Evolutionary conservation across 2,797 vertebrate species (phyloP), one percentile per base, ranked within the genome.

Genomic region (Takifugu ocellatus): DNA sequence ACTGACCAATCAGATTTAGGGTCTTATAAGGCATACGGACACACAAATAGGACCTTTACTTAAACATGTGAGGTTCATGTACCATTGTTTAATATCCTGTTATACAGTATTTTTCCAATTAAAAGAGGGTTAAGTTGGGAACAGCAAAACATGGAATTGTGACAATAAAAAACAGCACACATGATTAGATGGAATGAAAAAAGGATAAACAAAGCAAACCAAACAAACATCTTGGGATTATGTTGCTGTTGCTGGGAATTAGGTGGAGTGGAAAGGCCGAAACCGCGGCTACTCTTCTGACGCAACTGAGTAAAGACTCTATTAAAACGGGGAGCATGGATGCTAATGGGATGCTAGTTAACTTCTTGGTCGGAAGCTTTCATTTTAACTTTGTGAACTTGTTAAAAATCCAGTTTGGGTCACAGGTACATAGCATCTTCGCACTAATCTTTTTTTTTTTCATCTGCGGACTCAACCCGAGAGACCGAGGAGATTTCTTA

Each of bases 401-500:
- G 74, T 76, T 75, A 63, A 68, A 72, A 80, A 78, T 77, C 67
- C 57, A 79, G 66, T 77, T 79, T 78, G 36, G 51, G 84, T 85
- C 75, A 81, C 84, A 79, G 65, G 80, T 79, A 74, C 70, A 71
- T 71, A 79, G 66, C 31, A 72, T 72, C 59, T 77, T 66, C 52
- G 57, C 65, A 79, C 82, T 88, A 87, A 89, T 87, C 59, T 63
- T 81, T 84, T 85, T 79, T 84, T 79, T 82, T 84, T 79, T 82
- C 82, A 89, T 90, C 79, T 78, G 72, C 72, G 54, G 60, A 73
- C 56, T 36, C 75, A 75, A 69, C 88, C 87, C 83, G 21, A 78
- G 89, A 89, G 90, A 88, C 83, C 51, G 68, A 59, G 71, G 72
- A 79, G 75, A 78, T 84, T 81, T 87, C 82, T 92, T 91, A 91